Conservation (phyloP, 2,113 vertebrate genomes). For the Irena cyanogastra region DNA sequence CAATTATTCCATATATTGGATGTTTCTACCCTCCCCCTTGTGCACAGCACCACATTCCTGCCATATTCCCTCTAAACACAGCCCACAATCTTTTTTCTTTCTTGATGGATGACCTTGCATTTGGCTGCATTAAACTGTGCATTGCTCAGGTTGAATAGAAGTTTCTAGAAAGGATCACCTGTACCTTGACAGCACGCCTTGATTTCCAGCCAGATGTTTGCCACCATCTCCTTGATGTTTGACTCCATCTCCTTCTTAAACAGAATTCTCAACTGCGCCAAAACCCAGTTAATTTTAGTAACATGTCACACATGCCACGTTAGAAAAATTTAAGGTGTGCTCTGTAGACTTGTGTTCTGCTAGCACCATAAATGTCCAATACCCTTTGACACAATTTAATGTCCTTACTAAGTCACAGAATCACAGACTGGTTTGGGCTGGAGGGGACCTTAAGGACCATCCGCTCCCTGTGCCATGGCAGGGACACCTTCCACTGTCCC, state of each 20-base stretch:
- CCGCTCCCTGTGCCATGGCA: neutral
- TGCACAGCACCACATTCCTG: neutral
- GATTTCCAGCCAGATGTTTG: neutral
- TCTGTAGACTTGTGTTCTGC: neutral
- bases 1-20: neutral
- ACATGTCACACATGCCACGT: accelerated
- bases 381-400: neutral
- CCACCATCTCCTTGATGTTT: no score
- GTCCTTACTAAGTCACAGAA: neutral
- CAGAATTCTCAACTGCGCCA: neutral
- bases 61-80: neutral
- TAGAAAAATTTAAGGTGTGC: neutral
- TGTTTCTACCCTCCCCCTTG: neutral
- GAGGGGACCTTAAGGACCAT: neutral
- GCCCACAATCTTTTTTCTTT: neutral
- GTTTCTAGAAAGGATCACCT: neutral
- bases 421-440: neutral
- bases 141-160: neutral
- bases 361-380: neutral
- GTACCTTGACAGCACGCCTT: neutral
- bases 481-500: neutral
- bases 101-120: neutral
- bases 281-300: neutral
- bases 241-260: neutral
- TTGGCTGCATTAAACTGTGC: neutral